A percentile compares a stretch with the other conserved stretches of the same genome.
Conservation (phyloP, 2,888 invertebrate species). For the Salpingus planirostris region DNA sequence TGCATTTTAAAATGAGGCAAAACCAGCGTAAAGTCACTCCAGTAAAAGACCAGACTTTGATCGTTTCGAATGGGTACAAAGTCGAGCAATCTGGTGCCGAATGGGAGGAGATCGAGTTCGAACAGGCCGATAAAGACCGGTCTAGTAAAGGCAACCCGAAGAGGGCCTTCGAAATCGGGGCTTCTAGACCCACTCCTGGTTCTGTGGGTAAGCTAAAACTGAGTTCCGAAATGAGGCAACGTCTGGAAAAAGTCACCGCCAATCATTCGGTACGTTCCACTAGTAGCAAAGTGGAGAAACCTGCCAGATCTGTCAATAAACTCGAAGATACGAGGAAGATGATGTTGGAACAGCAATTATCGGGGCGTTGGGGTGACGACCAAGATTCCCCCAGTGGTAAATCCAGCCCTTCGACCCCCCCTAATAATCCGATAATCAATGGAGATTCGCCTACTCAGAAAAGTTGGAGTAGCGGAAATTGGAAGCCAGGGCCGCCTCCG, state of each 20-base stretch:
- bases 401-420: slow-evolving; percentile 34
- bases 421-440: slow-evolving; percentile 24
- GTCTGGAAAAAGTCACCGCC: slow-evolving; percentile 80
- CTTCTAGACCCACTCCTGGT: slow-evolving; percentile 72
- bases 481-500: slow-evolving; percentile 50
- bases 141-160: slow-evolving; percentile 29
- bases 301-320: slow-evolving; percentile 64
- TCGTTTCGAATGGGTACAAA: slow-evolving; percentile 25
- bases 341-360: slow-evolving; percentile 77
- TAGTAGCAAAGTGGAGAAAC: slow-evolving; percentile 60
- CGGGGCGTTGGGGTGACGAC: slow-evolving; percentile 55
- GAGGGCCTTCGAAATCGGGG: slow-evolving; percentile 72
- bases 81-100: slow-evolving; percentile 47
- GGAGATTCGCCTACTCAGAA: slow-evolving; percentile 33
- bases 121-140: slow-evolving; percentile 35
- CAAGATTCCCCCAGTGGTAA: slow-evolving; percentile 37
- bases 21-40: slow-evolving; percentile 70
- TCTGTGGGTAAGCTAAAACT: slow-evolving; percentile 85
- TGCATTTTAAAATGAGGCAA: slow-evolving; percentile 82
- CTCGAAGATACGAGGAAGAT: slow-evolving; percentile 78
- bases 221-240: slow-evolving; percentile 85
- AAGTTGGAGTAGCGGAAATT: slow-evolving; percentile 39
- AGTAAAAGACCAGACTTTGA: slow-evolving; percentile 43
- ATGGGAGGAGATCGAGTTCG: slow-evolving; percentile 82
- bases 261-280: slow-evolving; percentile 78